Conservation (phyloP, 1,140 invertebrate species). For the Choristoneura fumiferana region DNA sequence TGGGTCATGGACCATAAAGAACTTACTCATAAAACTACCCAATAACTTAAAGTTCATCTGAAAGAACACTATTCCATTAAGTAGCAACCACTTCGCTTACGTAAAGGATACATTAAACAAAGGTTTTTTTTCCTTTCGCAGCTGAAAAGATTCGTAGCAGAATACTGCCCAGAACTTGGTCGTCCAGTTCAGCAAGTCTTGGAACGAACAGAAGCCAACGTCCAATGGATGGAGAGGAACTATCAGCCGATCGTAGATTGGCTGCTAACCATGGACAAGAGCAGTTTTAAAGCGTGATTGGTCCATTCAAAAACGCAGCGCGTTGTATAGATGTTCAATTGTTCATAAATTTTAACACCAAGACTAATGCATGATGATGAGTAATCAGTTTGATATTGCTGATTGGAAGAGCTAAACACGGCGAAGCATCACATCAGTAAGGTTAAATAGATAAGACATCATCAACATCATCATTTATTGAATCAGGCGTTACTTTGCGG, state of each 20-base stretch:
- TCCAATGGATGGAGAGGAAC: constrained; percentile 89
- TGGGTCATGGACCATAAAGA: too few species aligned
- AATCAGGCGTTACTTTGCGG: too few species aligned
- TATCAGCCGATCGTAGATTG: constrained; percentile 86
- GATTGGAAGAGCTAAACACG: too few species aligned
- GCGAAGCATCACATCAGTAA: too few species aligned
- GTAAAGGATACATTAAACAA: constrained; percentile 19
- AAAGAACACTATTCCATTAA: too few species aligned
- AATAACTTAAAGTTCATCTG: too few species aligned
- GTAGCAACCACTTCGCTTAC: too few species aligned
- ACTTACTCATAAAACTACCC: too few species aligned
- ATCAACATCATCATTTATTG: too few species aligned
- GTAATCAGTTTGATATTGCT: too few species aligned
- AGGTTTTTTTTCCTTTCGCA: constrained; percentile 43
- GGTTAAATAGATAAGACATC: too few species aligned
- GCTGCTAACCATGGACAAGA: constrained; percentile 78
- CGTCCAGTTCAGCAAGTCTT: constrained; percentile 87
- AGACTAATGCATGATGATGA: too few species aligned
- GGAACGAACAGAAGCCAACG: constrained; percentile 88
- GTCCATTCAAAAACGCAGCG: neutral
- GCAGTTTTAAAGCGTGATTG: constrained; percentile 9
- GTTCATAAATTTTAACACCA: neutral
- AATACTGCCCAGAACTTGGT: constrained; percentile 81
- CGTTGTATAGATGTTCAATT: constrained; percentile 6
- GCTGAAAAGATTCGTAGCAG: constrained; percentile 82